Evolutionary conservation across 2,888 invertebrate genomes (phyloP).

Genomic region (Brachyptera putata): DNA sequence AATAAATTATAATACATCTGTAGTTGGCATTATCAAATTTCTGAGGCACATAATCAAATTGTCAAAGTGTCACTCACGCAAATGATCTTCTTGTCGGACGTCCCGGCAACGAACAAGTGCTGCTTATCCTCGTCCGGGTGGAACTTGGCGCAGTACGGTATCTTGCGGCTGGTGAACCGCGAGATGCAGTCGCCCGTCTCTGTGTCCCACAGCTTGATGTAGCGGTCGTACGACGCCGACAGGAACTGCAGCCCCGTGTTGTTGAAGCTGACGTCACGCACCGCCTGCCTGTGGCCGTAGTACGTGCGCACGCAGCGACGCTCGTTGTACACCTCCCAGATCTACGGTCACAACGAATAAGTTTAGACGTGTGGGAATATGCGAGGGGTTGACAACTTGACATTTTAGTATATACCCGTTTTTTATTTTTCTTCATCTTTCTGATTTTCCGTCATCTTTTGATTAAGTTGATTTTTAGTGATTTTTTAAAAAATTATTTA

Average conservation of each 20-base stretch:
- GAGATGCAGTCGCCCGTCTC: slow-evolving; percentile 86
- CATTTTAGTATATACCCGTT: too few relatives aligned
- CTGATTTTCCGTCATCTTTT: too few relatives aligned
- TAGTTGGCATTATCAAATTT: too few relatives aligned
- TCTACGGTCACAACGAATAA: slow-evolving; percentile 49
- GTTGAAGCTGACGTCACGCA: slow-evolving; percentile 93
- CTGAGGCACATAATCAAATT: too few relatives aligned
- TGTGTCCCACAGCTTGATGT: slow-evolving; percentile 98
- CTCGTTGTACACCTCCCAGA: slow-evolving; percentile 98
- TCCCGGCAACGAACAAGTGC: slow-evolving; percentile 95
- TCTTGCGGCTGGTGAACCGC: slow-evolving; percentile 91
- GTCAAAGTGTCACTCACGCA: slow-evolving; percentile 80
- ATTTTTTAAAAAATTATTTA: too few relatives aligned
- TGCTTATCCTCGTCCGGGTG: slow-evolving; percentile 97
- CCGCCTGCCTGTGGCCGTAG: slow-evolving; percentile 94
- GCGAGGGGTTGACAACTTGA: too few relatives aligned
- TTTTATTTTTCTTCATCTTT: too few relatives aligned
- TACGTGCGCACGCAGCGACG: slow-evolving; percentile 90
- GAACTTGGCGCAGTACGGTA: slow-evolving; percentile 97
- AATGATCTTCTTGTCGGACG: slow-evolving; percentile 98
- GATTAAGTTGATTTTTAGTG: too few relatives aligned
- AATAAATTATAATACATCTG: too few relatives aligned
- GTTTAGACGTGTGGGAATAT: too few relatives aligned
- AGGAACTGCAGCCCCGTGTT: slow-evolving; percentile 89
- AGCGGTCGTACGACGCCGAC: slow-evolving; percentile 94